Percentiles rank a stretch among this genome's conserved stretches.
phyloP scores from a whole-genome alignment of 2,888 invertebrate genomes.

The Bombylius discolor region DNA sequence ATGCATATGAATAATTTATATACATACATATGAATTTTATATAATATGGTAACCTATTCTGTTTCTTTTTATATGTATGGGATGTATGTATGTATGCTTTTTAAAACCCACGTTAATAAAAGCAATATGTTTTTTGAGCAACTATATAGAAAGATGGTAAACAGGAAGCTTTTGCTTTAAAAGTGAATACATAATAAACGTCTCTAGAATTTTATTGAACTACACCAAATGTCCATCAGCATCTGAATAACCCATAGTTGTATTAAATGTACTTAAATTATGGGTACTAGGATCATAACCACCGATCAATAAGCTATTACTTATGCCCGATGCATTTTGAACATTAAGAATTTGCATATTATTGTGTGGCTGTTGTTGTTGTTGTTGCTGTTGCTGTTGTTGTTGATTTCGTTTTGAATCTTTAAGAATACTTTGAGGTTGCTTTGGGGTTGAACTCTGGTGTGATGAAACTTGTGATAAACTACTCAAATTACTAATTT shows the following conservation, averaged over 20 bases:
- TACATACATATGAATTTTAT: too few species aligned
- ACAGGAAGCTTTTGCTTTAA: too few species aligned
- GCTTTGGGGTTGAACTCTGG: constrained; percentile 34
- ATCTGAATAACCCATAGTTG: constrained; percentile 34
- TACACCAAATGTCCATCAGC: constrained; percentile 38
- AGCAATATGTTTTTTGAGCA: too few species aligned
- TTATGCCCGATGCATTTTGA: constrained; percentile 39
- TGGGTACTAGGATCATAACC: constrained; percentile 31
- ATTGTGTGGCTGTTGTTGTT: constrained; percentile 38
- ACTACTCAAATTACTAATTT: constrained; percentile 18
- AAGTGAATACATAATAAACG: too few species aligned
- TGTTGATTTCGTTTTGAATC: constrained; percentile 50
- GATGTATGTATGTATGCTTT: too few species aligned
- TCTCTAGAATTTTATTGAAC: constrained; percentile 12
- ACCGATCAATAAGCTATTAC: constrained; percentile 27
- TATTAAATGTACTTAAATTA: constrained; percentile 33
- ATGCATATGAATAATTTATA: too few species aligned
- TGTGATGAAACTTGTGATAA: constrained; percentile 18
- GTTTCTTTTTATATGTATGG: too few species aligned
- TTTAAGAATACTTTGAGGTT: constrained; percentile 49
- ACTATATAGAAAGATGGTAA: too few species aligned
- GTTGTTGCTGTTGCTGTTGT: constrained; percentile 45
- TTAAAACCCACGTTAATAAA: too few species aligned
- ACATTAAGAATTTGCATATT: constrained; percentile 46
- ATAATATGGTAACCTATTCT: too few species aligned